These are phyloP conservation scores for Cacajao melanocephalus DNA, from an alignment of 2,797 vertebrate species.

Conservation along the genomic window DNA sequence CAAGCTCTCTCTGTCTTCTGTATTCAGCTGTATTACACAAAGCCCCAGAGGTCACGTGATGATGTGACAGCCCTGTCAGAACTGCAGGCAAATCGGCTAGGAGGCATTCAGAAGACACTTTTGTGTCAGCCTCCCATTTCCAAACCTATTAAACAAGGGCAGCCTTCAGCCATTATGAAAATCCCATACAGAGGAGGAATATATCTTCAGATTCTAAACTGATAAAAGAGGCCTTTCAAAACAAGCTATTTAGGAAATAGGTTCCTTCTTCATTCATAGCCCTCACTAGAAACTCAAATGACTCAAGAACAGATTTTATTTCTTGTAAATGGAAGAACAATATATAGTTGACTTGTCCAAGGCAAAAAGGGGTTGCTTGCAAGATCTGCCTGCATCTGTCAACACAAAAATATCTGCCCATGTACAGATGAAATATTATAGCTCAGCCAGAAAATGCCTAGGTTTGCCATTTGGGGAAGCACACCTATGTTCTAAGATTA, in stretches of 20 bases:
- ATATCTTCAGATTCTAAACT: neutral
- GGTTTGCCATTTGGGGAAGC: neutral
- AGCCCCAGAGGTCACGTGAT: neutral
- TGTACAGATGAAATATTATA: neutral
- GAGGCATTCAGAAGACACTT: neutral
- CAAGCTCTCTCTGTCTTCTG: neutral
- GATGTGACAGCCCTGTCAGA: neutral
- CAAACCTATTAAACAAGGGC: neutral
- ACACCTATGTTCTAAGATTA: conserved; percentile 55
- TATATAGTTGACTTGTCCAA: neutral
- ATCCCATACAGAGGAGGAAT: neutral
- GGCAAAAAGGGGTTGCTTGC: neutral
- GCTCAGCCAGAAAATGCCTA: neutral
- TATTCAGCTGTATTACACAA: neutral
- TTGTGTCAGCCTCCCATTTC: conserved; percentile 26
- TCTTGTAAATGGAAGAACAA: neutral
- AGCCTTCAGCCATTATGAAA: neutral
- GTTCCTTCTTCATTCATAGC: neutral
- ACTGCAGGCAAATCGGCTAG: neutral
- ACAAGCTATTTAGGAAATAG: neutral
- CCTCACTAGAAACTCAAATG: neutral
- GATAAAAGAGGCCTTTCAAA: neutral
- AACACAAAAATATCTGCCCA: neutral
- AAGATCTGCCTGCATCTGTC: neutral
- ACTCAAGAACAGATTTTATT: neutral